Percentiles rank a stretch among this genome's conserved stretches.
These are phyloP conservation scores for Stenchaetothrips biformis DNA, from an alignment of 2,888 invertebrate genomes.

Conservation along the genomic window DNA sequence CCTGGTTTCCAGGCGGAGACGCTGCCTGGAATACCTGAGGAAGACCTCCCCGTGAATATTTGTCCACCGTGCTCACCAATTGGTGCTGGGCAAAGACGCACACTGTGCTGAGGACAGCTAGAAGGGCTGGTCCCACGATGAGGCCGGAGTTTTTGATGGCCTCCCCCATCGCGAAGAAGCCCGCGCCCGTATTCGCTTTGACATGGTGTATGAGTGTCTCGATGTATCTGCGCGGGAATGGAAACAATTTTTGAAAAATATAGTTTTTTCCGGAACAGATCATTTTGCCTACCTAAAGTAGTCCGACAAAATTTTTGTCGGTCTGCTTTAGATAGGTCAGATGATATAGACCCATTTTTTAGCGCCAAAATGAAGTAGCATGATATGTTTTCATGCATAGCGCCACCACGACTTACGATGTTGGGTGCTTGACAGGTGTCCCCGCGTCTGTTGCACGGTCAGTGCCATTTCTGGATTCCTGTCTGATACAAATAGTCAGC, in stretches of 20 bases:
- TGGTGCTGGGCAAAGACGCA: conserved; percentile 90
- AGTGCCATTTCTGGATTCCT: neutral
- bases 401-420: neutral
- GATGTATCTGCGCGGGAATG: conserved; percentile 58
- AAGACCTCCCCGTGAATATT: too few species aligned
- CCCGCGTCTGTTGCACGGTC: neutral
- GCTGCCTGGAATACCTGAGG: too few species aligned
- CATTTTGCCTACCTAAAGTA: too few species aligned
- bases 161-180: conserved; percentile 91
- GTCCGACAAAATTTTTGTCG: too few species aligned
- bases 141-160: conserved; percentile 90
- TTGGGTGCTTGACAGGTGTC: neutral
- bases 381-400: too few species aligned
- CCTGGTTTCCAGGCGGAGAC: too few species aligned
- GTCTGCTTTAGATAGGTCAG: too few species aligned
- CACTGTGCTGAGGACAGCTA: conserved; percentile 72
- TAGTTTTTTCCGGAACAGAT: too few species aligned
- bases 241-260: neutral
- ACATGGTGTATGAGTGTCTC: conserved; percentile 88
- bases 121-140: conserved; percentile 69
- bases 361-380: neutral
- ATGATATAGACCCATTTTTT: too few species aligned
- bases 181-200: conserved; percentile 93
- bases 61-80: conserved; percentile 56
- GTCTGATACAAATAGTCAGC: neutral